Evolutionary conservation across 2,797 vertebrate genomes (phyloP).

Genomic region (Acanthopagrus latus): DNA sequence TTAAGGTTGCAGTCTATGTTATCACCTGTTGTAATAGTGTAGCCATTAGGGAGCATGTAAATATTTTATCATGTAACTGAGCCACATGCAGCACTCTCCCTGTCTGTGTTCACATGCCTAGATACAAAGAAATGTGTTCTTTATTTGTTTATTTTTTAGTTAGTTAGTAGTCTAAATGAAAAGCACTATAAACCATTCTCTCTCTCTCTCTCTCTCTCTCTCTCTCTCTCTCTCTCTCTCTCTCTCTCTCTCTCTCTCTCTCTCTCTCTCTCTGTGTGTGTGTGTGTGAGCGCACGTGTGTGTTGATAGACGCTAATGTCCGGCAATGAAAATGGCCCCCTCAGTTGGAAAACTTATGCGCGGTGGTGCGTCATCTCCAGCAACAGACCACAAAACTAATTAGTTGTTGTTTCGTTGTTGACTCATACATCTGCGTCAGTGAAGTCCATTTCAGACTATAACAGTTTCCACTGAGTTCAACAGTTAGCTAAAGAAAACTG

Average conservation of each 20-base stretch:
- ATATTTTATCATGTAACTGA: conserved; percentile 50
- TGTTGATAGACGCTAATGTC: not conserved
- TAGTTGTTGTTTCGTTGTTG: conserved; percentile 1
- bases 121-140: not conserved
- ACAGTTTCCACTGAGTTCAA: too few relatives aligned
- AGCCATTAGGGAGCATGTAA: not conserved
- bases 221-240: too few relatives aligned
- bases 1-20: conserved; percentile 15
- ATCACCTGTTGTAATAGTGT: conserved; percentile 12
- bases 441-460: not conserved
- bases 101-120: not conserved
- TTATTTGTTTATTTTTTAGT: not conserved
- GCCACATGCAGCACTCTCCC: not conserved
- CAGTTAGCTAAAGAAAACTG: too few relatives aligned
- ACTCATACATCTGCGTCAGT: not conserved
- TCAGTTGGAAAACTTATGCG: not conserved
- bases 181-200: too few relatives aligned
- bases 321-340: not conserved
- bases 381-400: not conserved
- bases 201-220: too few relatives aligned
- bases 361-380: not conserved
- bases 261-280: not conserved
- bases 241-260: too few relatives aligned
- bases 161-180: not conserved
- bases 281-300: not conserved